Percentiles rank a stretch among this genome's conserved stretches.
Evolutionary conservation across 2,113 vertebrate species (phyloP).

Genomic region (Ictalurus punctatus): DNA sequence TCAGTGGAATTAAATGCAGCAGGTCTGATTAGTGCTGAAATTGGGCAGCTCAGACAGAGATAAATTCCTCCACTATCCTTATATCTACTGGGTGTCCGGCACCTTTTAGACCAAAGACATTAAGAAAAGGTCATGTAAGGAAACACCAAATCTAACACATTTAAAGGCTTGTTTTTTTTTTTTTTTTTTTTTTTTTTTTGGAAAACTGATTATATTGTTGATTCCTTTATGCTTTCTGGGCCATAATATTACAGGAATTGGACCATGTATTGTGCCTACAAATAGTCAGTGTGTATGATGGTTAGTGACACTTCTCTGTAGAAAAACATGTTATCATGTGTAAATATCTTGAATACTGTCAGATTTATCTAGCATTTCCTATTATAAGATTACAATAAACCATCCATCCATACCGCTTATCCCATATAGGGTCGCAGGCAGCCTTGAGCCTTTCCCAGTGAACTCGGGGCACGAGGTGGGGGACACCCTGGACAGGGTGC

Average conservation of each 20-base stretch:
- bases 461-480: no score
- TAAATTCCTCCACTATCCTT: neutral
- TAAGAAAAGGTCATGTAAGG: neutral
- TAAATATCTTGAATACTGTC: neutral
- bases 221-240: neutral
- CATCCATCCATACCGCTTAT: no score
- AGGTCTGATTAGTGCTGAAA: constrained; percentile 9
- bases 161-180: neutral
- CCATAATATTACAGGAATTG: neutral
- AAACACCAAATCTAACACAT: neutral
- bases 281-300: neutral
- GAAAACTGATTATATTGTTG: neutral
- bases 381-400: neutral
- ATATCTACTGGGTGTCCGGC: neutral
- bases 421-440: no score
- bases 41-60: neutral
- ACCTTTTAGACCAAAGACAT: neutral
- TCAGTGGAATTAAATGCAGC: neutral
- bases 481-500: no score
- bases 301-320: neutral
- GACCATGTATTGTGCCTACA: neutral
- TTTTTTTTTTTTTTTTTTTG: neutral
- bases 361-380: neutral
- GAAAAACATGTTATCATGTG: neutral
- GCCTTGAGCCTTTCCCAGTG: no score